Evolutionary conservation across 2,113 vertebrate species (phyloP), one percentile per base, ranked within the genome.

Genomic region (Isichthys henryi): DNA sequence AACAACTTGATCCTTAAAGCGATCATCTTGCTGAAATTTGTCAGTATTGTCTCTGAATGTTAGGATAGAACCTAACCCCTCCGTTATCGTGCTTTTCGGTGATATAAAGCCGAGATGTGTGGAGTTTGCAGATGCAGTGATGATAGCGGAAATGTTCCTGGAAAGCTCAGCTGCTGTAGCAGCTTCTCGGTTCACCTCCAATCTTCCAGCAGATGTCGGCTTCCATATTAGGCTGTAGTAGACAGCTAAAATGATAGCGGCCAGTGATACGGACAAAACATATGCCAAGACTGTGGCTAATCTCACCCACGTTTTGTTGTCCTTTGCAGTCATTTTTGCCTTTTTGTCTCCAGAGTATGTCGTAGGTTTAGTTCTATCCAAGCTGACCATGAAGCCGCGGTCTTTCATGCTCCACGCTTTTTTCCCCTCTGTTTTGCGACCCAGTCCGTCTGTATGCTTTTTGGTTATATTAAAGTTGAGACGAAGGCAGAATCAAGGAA

Each of bases 141-240:
- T 19, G 27, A 58, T 52, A 50, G 39, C 35, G 46, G 39, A 7
- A 39, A 46, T 77, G 45, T 84, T 90, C 45, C 31, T 88, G 86
- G 45, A 56, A 31, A 84, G 31, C 46, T 84, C 82, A 4, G 87
- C 8, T 88, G 89, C 31, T 15, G 56, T 53, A 5, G 86, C 31
- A 1, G 39, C 48, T 35, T 50, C 87, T 52, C 88, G 87, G 49
- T 89, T 49, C 39, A 88, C 89, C 56, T 90, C 90, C 50, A 56
- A 49, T 87, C 88, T 88, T 80, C 56, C 85, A 87, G 86, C 86
- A 17, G 90, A 90, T 58, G 95, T 95, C 74, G 97, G 97, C 92
- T 96, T 96, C 97, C 97, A 97, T 92, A 97, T 96, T 90, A 97
- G 95, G 92, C 97, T 97, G 94, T 97, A 97, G 92, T 97, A 97